These are phyloP conservation scores for Petromus typicus DNA, from an alignment of 2,113 vertebrate genomes.

Conservation along the genomic window DNA sequence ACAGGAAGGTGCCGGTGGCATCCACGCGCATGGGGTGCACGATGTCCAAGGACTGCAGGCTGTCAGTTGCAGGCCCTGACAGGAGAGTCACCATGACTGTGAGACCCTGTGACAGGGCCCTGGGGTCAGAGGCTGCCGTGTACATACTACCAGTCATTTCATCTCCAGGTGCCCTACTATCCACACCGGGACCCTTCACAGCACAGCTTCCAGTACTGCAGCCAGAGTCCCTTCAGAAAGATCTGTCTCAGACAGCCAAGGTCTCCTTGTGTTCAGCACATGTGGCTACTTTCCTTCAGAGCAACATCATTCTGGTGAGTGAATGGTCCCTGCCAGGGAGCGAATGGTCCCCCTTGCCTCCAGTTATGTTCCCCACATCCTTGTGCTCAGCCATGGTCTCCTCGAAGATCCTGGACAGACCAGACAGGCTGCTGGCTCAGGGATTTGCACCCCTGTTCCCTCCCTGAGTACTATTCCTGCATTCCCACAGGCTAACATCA, in stretches of 20 bases:
- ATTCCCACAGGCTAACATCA: neutral
- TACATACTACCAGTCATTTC: neutral
- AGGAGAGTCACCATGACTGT: neutral
- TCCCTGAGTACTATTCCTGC: neutral
- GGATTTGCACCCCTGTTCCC: neutral
- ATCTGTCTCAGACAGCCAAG: neutral
- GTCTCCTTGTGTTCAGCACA: neutral
- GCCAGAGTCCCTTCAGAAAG: neutral
- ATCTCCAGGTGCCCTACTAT: neutral
- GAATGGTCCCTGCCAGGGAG: neutral
- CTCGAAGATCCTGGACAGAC: neutral
- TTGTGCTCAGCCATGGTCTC: neutral
- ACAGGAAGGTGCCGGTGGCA: conserved; percentile 92
- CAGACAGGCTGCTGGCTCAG: neutral
- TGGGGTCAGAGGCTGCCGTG: neutral
- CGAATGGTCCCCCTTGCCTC: neutral
- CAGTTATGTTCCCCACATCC: too few relatives aligned
- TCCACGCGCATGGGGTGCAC: conserved; percentile 94
- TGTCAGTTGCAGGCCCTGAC: neutral
- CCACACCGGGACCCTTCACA: too few relatives aligned
- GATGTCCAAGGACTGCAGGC: conserved; percentile 85
- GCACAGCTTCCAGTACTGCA: too few relatives aligned
- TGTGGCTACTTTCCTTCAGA: neutral
- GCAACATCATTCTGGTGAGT: too few relatives aligned
- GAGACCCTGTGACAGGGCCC: neutral